Percentiles rank a stretch among this genome's conserved stretches.
These are phyloP conservation scores for Penaeus japonicus DNA, from an alignment of 1,140 invertebrate species.

Conservation along the genomic window DNA sequence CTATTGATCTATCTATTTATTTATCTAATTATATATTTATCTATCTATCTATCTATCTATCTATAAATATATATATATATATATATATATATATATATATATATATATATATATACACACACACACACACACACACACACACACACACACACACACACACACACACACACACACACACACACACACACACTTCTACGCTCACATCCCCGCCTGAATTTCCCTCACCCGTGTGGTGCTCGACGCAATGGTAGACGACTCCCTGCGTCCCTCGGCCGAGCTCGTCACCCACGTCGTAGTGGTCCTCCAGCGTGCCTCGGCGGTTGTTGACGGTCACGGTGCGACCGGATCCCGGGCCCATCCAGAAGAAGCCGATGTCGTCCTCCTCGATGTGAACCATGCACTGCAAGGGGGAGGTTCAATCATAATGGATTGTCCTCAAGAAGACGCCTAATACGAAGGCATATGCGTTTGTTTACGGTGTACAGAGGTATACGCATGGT, in stretches of 20 bases:
- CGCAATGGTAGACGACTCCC: constrained; percentile 86
- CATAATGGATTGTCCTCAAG: background rate
- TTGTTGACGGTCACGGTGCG: constrained; percentile 70
- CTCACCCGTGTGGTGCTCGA: constrained; percentile 78
- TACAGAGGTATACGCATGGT: too few relatives aligned
- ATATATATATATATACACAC: too few relatives aligned
- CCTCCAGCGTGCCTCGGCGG: constrained; percentile 74
- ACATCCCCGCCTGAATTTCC: too few relatives aligned
- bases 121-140: background rate
- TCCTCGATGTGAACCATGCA: constrained; percentile 93
- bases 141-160: too few relatives aligned
- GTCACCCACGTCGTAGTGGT: constrained; percentile 92
- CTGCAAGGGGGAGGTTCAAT: background rate
- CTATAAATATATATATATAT: too few relatives aligned
- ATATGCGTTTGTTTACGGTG: too few relatives aligned
- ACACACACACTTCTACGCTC: background rate
- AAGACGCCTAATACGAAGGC: too few relatives aligned
- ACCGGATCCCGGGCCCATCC: constrained; percentile 64
- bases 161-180: too few relatives aligned
- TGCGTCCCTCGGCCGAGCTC: constrained; percentile 92
- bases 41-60: too few relatives aligned
- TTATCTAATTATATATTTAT: too few relatives aligned
- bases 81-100: too few relatives aligned
- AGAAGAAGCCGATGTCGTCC: constrained; percentile 71
- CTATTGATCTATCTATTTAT: too few relatives aligned